These are phyloP conservation scores for Pseudorhombus dupliciocellatus DNA, from an alignment of 2,113 vertebrate genomes.

Conservation along the genomic window DNA sequence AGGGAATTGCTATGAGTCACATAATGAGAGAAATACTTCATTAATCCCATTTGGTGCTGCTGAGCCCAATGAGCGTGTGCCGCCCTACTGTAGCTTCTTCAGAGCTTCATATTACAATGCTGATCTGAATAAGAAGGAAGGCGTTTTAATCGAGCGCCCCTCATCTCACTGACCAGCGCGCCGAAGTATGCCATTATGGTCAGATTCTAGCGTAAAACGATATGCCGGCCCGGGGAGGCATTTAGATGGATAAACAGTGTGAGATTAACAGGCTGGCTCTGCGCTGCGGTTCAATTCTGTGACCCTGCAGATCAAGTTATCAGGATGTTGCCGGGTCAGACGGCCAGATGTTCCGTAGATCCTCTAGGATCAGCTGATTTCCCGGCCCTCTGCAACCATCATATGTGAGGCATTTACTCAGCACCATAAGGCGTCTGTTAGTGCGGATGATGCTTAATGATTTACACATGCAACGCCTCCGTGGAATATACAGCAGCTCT, in stretches of 20 bases:
- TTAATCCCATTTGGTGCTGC: conserved; percentile 71
- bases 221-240: conserved; percentile 39
- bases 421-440: conserved; percentile 50
- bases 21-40: conserved; percentile 75
- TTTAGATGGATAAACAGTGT: conserved; percentile 68
- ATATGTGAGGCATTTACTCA: conserved; percentile 58
- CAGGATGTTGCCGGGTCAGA: conserved; percentile 70
- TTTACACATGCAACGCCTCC: conserved; percentile 7
- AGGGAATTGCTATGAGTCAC: conserved; percentile 69
- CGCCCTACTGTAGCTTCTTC: conserved; percentile 63
- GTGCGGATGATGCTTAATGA: conserved; percentile 47
- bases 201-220: conserved; percentile 47
- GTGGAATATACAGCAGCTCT: neutral
- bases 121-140: conserved; percentile 36
- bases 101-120: conserved; percentile 48
- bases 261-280: conserved; percentile 73
- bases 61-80: conserved; percentile 56
- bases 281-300: conserved; percentile 61
- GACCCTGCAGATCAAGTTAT: conserved; percentile 75
- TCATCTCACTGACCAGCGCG: conserved; percentile 32
- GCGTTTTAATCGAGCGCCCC: conserved; percentile 26
- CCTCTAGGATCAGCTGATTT: conserved; percentile 74
- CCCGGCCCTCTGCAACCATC: conserved; percentile 47
- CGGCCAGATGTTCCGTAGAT: conserved; percentile 77
- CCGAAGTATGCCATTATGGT: conserved; percentile 44